Base-by-base conservation (phyloP, 2,113 vertebrate genomes). In the Oceanites oceanicus region DNA sequence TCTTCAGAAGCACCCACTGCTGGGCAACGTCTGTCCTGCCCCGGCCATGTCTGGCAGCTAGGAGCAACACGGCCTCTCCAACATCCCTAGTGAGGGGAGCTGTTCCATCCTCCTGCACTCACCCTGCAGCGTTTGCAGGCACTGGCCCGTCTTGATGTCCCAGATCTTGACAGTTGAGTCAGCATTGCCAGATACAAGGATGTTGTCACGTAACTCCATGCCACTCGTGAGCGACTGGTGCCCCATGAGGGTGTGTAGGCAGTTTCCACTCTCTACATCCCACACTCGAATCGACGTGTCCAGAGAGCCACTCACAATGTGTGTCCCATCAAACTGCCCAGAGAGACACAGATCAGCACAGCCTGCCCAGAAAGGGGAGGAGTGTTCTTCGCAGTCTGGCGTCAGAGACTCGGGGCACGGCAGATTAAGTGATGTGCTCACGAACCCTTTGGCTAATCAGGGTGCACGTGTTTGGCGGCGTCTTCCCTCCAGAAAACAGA, bases 161-260 rank as follows among this genome's bases (percentile, higher is more conserved):
- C 98, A 98, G 91, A 98, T 97, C 70, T 98, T 98, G 92, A 98
- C 98, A 0, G 98, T 98, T 82, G 97, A 98, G 85, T 98, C 98
- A 0, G 98, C 97, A 0, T 98, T 98, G 59, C 98, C 98, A 0
- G 97, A 98, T 7, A 98, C 98, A 0, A 98, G 95, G 71, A 98
- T 98, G 73, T 98, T 97, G 92, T 97, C 98, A 0, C 96, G 92
- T 29, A 98, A 45, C 82, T 98, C 98, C 98, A 98, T 98, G 13
- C 97, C 98, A 0, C 98, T 98, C 0, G 97, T 98, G 34, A 98
- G 96, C 0, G 97, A 98, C 89, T 98, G 98, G 80, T 98, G 97
- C 4, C 98, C 98, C 96, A 97, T 97, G 8, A 98, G 95, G 0
- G 97, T 98, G 89, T 98, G 98, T 22, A 98, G 86, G 67, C 98